Base-by-base conservation (phyloP, 2,797 vertebrate genomes). In the Trematomus bernacchii region DNA sequence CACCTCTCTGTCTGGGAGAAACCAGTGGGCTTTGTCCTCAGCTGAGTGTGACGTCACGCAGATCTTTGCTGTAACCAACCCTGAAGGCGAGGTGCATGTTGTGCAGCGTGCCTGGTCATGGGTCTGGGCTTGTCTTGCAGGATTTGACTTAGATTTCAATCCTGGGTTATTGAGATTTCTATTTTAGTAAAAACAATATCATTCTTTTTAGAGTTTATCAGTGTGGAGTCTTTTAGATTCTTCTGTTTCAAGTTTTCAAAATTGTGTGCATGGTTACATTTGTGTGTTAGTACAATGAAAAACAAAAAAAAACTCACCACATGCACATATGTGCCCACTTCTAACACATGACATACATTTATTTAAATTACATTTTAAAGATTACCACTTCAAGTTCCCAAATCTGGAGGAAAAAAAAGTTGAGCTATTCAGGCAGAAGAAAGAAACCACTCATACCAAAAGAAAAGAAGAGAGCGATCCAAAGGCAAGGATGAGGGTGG, bases 1-100 rank as follows among this genome's bases (percentile, higher is more conserved):
- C 33, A 8, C 33, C 83, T 71, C 77, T 80, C 89, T 84, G 91
- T 90, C 91, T 92, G 86, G 63, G 80, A 90, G 87, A 91, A 93
- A 87, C 85, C 85, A 92, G 85, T 91, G 85, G 91, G 91, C 90
- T 93, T 93, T 93, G 92, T 93, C 91, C 91, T 92, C 92, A 93
- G 93, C 89, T 92, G 92, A 87, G 90, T 90, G 92, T 92, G 92
- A 92, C 85, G 89, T 93, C 92, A 93, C 89, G 75, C 66, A 80
- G 83, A 87, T 86, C 79, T 87, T 85, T 81, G 79, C 83, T 86
- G 72, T 90, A 92, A 82, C 84, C 78, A 87, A 72, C 80, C 87
- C 85, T 76, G 65, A 85, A 89, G 89, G 84, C 80, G 21, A 89
- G 83, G 83, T 87, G 73, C 67, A 69, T 84, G 84, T 73, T 81